Evolutionary conservation across 1,140 invertebrate genomes (phyloP), one percentile per base, ranked within the genome.

Genomic region (Nebria ingens): DNA sequence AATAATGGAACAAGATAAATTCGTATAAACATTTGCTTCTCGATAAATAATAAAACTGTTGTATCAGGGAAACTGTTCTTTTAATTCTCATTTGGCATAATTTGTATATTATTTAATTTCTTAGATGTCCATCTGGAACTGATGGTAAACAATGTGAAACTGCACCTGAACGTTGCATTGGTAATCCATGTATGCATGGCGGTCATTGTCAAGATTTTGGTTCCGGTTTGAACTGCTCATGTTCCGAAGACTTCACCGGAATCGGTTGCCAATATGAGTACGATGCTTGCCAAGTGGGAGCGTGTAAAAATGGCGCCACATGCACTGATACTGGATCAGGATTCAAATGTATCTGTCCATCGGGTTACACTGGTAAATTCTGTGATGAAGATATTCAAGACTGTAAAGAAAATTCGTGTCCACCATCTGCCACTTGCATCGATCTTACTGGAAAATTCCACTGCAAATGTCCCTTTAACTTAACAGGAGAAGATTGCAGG

Each of bases 121-220:
- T 11, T 55, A 82, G 84, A n/a, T 94, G 91, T 64, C 91, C 91
- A 42, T 92, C 88, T 56, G 91, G 91, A 63, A 94, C 91, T 1
- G 91, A 94, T 68, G 92, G 91, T 12, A 95, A 96, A 73, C 85
- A 92, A 65, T 97, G 93, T 69, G 91, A 97, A 72, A 93, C 90
- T 0, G 91, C 93, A 0, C 94, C 94, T 17, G 91, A 97, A 72
- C 79, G 93, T 52, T 97, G 94, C 65, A 92, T 97, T 58, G 94
- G 94, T 1, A 89, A 91, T 65, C 94, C 94, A 4, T 97, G 94
- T 67, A 93, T 94, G 88, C 91, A 97, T 62, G 89, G 88, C 45
- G 94, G 93, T 51, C 85, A 85, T 66, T 96, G 93, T 64, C 89
- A 91, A 74, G 94, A 97, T 68, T 97, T 91, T 65, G 93, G 93